Percentiles rank a stretch among this genome's conserved stretches.
These are phyloP conservation scores for Telenomus remus DNA, from an alignment of 1,140 invertebrate species.

Conservation along the genomic window DNA sequence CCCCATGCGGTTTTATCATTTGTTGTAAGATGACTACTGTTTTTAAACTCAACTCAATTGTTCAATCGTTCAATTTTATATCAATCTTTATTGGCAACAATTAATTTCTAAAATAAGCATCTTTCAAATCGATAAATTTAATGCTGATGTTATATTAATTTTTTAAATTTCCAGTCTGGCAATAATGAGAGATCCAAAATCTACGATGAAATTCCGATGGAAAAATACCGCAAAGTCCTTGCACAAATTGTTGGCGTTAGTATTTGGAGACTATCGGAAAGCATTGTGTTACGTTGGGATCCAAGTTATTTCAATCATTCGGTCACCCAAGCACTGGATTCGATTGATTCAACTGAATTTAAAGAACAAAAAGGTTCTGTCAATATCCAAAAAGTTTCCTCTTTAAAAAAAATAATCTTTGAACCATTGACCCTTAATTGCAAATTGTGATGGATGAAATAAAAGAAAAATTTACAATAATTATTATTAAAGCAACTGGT, in stretches of 20 bases:
- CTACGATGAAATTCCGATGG: constrained; percentile 25
- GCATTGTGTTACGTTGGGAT: constrained; percentile 67
- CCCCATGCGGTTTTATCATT: constrained; percentile 68
- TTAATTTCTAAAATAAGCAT: no score
- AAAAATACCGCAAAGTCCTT: constrained; percentile 56
- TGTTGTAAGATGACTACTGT: constrained; percentile 14
- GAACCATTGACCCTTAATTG: no score
- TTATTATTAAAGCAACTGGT: no score
- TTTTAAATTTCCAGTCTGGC: not conserved
- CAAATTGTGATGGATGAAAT: no score
- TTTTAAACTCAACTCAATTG: constrained; percentile 1
- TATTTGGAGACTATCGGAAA: constrained; percentile 70
- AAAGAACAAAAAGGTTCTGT: constrained; percentile 57
- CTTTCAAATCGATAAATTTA: no score
- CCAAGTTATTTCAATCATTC: constrained; percentile 62
- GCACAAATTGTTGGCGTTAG: constrained; percentile 63
- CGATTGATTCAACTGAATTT: constrained; percentile 49
- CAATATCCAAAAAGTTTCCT: not conserved
- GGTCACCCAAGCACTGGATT: constrained; percentile 44
- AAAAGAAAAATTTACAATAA: no score
- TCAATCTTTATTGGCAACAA: not conserved
- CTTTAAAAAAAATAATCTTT: not conserved
- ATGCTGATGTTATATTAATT: no score
- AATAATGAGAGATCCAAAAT: not conserved
- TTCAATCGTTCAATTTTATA: not conserved